phyloP scores from a whole-genome alignment of 2,888 invertebrate species.

The Dicyrtomina minuta region DNA sequence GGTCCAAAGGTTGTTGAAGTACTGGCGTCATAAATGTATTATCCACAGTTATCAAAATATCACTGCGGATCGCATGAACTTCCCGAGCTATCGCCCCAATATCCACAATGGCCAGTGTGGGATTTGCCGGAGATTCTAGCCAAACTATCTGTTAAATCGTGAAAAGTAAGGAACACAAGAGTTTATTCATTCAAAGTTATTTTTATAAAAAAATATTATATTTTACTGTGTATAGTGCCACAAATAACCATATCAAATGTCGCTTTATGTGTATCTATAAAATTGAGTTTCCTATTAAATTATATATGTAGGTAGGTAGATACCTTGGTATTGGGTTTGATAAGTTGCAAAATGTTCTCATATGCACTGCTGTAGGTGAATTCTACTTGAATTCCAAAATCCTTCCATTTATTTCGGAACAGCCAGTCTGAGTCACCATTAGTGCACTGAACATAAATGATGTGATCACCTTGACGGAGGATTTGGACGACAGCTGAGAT shows the following conservation, averaged over 20 bases:
- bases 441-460: conserved; percentile 63
- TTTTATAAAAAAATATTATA: background rate
- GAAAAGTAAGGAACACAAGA: background rate
- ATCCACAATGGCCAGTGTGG: conserved; percentile 63
- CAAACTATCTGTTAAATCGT: conserved; percentile 60
- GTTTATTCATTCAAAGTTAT: background rate
- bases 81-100: conserved; percentile 59
- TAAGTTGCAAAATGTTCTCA: conserved; percentile 57
- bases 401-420: conserved; percentile 50
- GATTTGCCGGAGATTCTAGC: conserved; percentile 66
- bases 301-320: background rate
- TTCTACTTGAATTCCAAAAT: conserved; percentile 49
- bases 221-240: no score
- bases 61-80: conserved; percentile 54
- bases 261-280: background rate
- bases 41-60: conserved; percentile 58
- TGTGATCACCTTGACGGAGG: conserved; percentile 62
- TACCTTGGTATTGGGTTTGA: conserved; percentile 62
- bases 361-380: conserved; percentile 60
- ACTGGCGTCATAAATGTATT: conserved; percentile 59
- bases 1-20: conserved; percentile 60
- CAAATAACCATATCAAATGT: no score
- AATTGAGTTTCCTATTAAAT: background rate
- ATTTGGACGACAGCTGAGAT: conserved; percentile 59
- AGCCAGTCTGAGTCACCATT: conserved; percentile 63